phyloP scores from a whole-genome alignment of 1,140 invertebrate genomes.

The Cecropterus lyciades region DNA sequence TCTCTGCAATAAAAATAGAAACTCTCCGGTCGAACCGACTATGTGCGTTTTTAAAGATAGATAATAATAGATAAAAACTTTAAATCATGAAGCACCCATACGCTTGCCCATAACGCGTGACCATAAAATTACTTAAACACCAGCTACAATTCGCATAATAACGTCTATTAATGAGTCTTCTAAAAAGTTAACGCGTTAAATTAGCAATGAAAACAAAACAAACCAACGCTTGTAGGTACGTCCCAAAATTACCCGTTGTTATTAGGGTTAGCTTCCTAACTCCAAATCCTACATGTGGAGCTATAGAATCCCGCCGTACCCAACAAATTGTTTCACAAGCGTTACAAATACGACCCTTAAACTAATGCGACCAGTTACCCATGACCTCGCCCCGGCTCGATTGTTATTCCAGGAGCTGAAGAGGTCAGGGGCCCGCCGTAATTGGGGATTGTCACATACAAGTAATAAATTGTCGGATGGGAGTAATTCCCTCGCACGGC shows the following conservation, averaged over 20 bases:
- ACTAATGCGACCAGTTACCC: conserved; percentile 59
- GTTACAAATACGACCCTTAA: conserved; percentile 67
- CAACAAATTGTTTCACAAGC: conserved; percentile 70
- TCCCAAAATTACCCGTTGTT: conserved; percentile 44
- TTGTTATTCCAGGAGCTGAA: conserved; percentile 6
- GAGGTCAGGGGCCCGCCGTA: conserved; percentile 34
- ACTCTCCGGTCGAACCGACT: too few species aligned
- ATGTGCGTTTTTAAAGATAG: too few species aligned
- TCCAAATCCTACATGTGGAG: conserved; percentile 45
- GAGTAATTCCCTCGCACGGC: conserved; percentile 64
- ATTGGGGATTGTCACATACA: conserved; percentile 64
- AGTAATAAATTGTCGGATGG: conserved; percentile 73
- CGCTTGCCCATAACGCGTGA: too few species aligned
- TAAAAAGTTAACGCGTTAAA: conserved; percentile 3
- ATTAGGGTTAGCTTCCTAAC: conserved; percentile 47
- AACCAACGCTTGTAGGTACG: conserved; percentile 33
- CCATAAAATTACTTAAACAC: too few species aligned
- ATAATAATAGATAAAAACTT: too few species aligned
- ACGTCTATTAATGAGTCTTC: too few species aligned
- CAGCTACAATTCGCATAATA: too few species aligned
- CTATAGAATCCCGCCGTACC: conserved; percentile 47
- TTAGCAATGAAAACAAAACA: conserved; percentile 24
- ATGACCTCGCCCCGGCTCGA: conserved; percentile 25
- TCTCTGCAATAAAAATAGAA: too few species aligned
- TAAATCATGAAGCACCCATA: too few species aligned